Conservation (phyloP, 2,113 vertebrate species). For the Xiphorhynchus elegans region DNA sequence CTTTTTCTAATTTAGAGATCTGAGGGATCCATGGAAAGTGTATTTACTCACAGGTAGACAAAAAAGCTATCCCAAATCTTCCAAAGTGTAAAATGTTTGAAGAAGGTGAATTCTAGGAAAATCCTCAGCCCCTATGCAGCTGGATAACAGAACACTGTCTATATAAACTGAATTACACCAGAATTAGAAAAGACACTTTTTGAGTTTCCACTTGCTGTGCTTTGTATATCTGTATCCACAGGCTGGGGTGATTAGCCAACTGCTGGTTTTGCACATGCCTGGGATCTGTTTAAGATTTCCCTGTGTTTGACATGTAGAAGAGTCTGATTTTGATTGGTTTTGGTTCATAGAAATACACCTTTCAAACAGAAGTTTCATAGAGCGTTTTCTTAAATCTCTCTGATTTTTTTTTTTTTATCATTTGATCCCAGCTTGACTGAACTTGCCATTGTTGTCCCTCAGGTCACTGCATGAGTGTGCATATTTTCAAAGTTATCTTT, state of each 20-base stretch:
- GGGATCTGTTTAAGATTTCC: background rate
- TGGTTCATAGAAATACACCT: background rate
- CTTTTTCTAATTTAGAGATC: background rate
- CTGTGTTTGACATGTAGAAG: background rate
- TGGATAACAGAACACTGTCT: background rate
- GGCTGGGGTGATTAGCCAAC: background rate
- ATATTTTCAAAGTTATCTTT: background rate
- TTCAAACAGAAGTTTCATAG: background rate
- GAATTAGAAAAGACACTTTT: background rate
- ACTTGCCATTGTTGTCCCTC: background rate
- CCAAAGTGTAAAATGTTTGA: background rate
- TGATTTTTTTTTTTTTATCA: background rate
- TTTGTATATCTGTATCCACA: background rate
- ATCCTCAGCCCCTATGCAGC: background rate
- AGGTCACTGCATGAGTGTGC: background rate
- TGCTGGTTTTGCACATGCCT: background rate
- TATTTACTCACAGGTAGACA: background rate
- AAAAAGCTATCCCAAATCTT: background rate
- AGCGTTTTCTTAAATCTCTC: background rate
- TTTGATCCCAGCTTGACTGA: background rate
- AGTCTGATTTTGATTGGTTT: background rate
- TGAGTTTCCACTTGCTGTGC: background rate
- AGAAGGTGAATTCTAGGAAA: background rate
- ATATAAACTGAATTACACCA: background rate
- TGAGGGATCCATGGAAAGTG: background rate